Evolutionary conservation across 2,797 vertebrate species (phyloP).

Genomic region (Todus mexicanus): DNA sequence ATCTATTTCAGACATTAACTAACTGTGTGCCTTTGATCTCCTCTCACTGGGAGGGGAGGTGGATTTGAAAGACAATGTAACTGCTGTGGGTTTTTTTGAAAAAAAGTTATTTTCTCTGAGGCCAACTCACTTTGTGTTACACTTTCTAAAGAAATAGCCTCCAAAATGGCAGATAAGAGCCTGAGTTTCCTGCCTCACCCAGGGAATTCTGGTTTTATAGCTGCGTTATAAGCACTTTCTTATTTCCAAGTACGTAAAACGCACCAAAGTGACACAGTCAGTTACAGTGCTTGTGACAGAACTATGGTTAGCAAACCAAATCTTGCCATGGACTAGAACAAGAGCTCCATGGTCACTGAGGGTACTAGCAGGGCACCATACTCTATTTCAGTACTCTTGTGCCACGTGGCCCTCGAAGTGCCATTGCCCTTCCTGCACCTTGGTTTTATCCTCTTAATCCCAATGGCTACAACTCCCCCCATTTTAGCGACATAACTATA

Average conservation of each 20-base stretch:
- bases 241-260: background rate
- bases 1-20: background rate
- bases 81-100: no score
- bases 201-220: background rate
- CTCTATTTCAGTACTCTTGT: background rate
- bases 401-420: background rate
- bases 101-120: background rate
- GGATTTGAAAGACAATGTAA: slow-evolving; percentile 30
- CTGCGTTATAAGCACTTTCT: background rate
- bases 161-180: background rate
- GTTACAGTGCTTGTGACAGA: background rate
- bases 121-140: background rate
- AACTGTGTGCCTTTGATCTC: background rate
- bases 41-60: background rate
- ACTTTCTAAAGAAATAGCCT: background rate
- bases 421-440: background rate
- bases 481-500: background rate
- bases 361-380: background rate
- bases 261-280: background rate
- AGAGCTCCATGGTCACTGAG: background rate
- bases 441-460: background rate
- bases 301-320: background rate
- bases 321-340: background rate
- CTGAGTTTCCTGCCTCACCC: background rate
- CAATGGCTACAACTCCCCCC: background rate